A percentile compares a stretch with the other conserved stretches of the same genome.
These are phyloP conservation scores for Spialia ferax DNA, from an alignment of 2,888 invertebrate genomes.

Conservation along the genomic window DNA sequence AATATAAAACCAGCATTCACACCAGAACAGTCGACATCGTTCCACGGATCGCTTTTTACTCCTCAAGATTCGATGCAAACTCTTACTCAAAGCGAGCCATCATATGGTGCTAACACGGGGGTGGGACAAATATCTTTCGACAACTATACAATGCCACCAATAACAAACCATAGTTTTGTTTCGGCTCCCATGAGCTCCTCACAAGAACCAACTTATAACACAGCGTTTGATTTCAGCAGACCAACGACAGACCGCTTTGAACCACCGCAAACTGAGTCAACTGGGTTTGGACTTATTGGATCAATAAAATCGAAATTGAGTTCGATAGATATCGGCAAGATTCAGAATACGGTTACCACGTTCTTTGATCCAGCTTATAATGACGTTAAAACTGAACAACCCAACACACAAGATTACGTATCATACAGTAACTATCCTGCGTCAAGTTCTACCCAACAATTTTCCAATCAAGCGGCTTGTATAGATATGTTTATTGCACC, in stretches of 20 bases:
- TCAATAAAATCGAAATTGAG: conserved; percentile 80
- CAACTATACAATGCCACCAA: conserved; percentile 41
- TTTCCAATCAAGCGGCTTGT: conserved; percentile 43
- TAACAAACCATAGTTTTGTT: conserved; percentile 53
- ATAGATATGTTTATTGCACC: conserved; percentile 45
- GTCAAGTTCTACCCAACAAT: conserved; percentile 21
- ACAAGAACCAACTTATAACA: conserved; percentile 50
- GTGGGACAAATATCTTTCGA: conserved; percentile 48
- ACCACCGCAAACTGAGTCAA: conserved; percentile 59
- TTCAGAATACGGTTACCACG: conserved; percentile 78
- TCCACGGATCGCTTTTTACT: conserved; percentile 68
- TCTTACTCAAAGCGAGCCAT: conserved; percentile 29
- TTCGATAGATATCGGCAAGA: conserved; percentile 77
- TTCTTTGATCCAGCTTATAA: conserved; percentile 81
- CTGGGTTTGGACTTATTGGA: conserved; percentile 75
- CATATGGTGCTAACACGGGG: not conserved
- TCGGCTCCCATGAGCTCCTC: conserved; percentile 37
- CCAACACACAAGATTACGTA: conserved; percentile 43
- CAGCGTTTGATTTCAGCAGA: conserved; percentile 74
- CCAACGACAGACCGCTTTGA: conserved; percentile 62
- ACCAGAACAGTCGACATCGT: conserved; percentile 55
- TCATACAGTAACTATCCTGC: conserved; percentile 29
- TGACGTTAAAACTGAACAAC: conserved; percentile 55
- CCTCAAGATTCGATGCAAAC: conserved; percentile 53
- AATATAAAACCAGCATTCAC: conserved; percentile 69